phyloP scores from a whole-genome alignment of 2,797 vertebrate species.

The Pseudopleuronectes americanus region DNA sequence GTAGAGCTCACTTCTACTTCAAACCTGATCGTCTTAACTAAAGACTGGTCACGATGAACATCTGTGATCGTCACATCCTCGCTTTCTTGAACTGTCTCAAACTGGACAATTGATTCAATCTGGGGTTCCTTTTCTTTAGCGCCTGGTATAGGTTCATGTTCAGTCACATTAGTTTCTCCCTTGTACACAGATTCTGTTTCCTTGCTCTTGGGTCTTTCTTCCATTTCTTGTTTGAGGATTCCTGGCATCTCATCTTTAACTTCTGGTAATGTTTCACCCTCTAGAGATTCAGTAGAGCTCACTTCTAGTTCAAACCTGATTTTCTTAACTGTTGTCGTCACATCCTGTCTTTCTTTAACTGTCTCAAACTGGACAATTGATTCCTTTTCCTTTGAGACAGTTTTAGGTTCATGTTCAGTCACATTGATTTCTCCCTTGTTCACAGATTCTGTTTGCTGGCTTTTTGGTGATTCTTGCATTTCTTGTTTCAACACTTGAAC shows the following conservation, averaged over 20 bases:
- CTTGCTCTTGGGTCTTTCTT: neutral
- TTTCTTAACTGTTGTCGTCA: too few species aligned
- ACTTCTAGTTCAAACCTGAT: neutral
- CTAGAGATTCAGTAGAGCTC: neutral
- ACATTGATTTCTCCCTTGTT: neutral
- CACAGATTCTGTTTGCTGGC: neutral
- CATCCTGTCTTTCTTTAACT: too few species aligned
- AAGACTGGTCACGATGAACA: neutral
- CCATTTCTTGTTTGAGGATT: neutral
- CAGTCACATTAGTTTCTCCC: neutral
- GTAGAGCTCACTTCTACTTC: constrained; percentile 8
- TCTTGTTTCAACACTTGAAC: neutral
- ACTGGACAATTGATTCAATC: neutral
- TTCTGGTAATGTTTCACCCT: neutral
- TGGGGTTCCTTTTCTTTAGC: too few species aligned
- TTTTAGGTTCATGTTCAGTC: too few species aligned
- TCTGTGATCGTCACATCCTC: neutral
- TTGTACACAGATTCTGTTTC: neutral
- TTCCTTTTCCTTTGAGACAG: too few species aligned
- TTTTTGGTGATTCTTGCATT: neutral
- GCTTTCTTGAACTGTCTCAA: neutral
- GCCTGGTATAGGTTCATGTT: too few species aligned
- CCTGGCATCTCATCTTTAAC: too few species aligned
- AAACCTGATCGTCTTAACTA: neutral
- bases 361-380: too few species aligned